Evolutionary conservation across 2,113 vertebrate genomes (phyloP).

Genomic region (Canis aureus): DNA sequence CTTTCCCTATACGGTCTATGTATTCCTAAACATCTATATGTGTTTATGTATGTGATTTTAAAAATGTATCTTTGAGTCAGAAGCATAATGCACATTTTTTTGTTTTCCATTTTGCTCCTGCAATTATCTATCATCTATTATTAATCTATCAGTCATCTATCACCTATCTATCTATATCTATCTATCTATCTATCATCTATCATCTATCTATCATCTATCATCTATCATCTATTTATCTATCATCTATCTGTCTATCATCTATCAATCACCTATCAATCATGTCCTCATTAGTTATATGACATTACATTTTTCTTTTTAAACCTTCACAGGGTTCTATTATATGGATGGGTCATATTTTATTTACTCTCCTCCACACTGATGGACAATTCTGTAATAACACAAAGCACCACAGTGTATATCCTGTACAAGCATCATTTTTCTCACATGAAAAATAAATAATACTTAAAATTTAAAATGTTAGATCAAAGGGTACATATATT

Average conservation of each 20-base stretch:
- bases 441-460: not conserved
- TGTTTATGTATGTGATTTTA: not conserved
- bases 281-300: not conserved
- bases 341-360: not conserved
- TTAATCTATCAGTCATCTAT: not conserved
- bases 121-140: not conserved
- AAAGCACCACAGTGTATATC: not conserved
- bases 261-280: not conserved
- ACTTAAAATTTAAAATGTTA: not conserved
- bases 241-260: not conserved
- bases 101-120: slow-evolving; percentile 15
- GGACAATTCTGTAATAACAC: not conserved
- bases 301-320: not conserved
- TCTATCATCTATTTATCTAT: not conserved
- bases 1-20: not conserved
- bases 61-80: not conserved
- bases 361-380: not conserved
- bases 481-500: not conserved
- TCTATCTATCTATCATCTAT: not conserved
- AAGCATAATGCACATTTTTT: not conserved
- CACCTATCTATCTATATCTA: not conserved
- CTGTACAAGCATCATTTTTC: not conserved
- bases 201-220: not conserved
- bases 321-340: not conserved
- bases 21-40: not conserved